Evolutionary conservation across 2,888 invertebrate genomes (phyloP).

Genomic region (Taphrorychus bicolor): DNA sequence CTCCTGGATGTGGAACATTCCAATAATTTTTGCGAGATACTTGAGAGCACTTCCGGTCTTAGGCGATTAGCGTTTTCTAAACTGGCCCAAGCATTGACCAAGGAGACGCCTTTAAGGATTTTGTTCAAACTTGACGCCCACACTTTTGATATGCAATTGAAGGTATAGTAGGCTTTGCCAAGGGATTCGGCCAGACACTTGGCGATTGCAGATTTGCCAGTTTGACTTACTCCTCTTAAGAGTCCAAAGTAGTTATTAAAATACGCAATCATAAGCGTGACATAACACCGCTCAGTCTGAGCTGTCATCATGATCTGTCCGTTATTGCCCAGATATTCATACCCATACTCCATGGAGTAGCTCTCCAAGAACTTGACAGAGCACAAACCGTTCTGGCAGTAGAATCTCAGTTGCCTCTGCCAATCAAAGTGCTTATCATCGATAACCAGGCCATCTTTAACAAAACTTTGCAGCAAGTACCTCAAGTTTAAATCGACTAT

Average conservation of each 20-base stretch:
- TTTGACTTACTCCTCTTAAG: slow-evolving; percentile 74
- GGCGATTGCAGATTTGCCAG: slow-evolving; percentile 87
- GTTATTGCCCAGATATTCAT: slow-evolving; percentile 82
- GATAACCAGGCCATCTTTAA: slow-evolving; percentile 68
- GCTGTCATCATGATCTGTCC: slow-evolving; percentile 74
- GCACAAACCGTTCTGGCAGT: slow-evolving; percentile 69
- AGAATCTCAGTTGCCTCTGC: slow-evolving; percentile 79
- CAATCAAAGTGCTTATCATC: slow-evolving; percentile 73
- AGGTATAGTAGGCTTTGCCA: slow-evolving; percentile 67
- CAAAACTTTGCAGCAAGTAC: slow-evolving; percentile 72
- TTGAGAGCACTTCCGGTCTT: slow-evolving; percentile 78
- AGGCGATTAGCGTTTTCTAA: slow-evolving; percentile 85
- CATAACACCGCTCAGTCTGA: slow-evolving; percentile 76
- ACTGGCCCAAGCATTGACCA: slow-evolving; percentile 84
- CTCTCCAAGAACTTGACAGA: slow-evolving; percentile 76
- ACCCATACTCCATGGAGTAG: slow-evolving; percentile 72
- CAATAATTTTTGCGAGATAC: slow-evolving; percentile 72
- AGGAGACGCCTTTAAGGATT: slow-evolving; percentile 79
- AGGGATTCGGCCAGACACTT: slow-evolving; percentile 88
- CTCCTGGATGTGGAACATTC: slow-evolving; percentile 73
- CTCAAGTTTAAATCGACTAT: slow-evolving; percentile 64
- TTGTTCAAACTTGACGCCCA: slow-evolving; percentile 51
- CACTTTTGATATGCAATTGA: slow-evolving; percentile 79
- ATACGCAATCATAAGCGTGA: slow-evolving; percentile 80
- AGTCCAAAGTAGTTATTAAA: slow-evolving; percentile 81